phyloP scores from a whole-genome alignment of 2,888 invertebrate genomes.

The Calameuta filiformis region DNA sequence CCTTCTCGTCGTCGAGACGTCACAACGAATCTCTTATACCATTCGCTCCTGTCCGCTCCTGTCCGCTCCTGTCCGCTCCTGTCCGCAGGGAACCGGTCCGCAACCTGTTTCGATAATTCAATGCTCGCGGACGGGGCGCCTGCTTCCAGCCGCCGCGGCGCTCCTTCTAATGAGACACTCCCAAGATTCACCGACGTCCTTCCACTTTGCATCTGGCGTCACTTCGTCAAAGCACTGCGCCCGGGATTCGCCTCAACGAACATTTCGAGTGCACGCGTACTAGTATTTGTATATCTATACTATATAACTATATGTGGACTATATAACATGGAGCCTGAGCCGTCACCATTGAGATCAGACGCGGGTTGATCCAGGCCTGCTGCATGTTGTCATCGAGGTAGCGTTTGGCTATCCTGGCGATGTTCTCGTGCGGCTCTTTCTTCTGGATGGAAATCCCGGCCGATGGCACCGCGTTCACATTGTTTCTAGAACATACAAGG shows the following conservation, averaged over 20 bases:
- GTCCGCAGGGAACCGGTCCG: background rate
- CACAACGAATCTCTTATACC: background rate
- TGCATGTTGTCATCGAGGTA: slow-evolving; percentile 71
- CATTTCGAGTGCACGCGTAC: background rate
- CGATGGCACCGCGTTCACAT: slow-evolving; percentile 51
- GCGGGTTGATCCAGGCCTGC: slow-evolving; percentile 72
- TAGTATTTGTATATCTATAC: background rate
- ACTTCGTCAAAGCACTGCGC: background rate
- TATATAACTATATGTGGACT: no score
- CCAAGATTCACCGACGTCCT: no score
- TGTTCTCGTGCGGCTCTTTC: slow-evolving; percentile 63
- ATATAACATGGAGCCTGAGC: background rate
- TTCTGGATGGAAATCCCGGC: slow-evolving; percentile 51
- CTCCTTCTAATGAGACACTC: no score
- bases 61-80: background rate
- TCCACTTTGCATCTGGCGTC: background rate
- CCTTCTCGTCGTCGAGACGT: background rate
- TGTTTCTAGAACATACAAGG: slow-evolving; percentile 51
- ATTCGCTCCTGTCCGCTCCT: background rate
- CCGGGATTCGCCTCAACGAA: no score
- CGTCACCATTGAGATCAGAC: slow-evolving; percentile 71
- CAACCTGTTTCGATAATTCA: background rate
- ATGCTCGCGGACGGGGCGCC: background rate
- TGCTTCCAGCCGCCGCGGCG: no score
- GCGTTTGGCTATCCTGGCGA: slow-evolving; percentile 68